Percentiles rank a stretch among this genome's conserved stretches.
These are phyloP conservation scores for Esox lucius DNA, from an alignment of 2,797 vertebrate species.

Conservation along the genomic window DNA sequence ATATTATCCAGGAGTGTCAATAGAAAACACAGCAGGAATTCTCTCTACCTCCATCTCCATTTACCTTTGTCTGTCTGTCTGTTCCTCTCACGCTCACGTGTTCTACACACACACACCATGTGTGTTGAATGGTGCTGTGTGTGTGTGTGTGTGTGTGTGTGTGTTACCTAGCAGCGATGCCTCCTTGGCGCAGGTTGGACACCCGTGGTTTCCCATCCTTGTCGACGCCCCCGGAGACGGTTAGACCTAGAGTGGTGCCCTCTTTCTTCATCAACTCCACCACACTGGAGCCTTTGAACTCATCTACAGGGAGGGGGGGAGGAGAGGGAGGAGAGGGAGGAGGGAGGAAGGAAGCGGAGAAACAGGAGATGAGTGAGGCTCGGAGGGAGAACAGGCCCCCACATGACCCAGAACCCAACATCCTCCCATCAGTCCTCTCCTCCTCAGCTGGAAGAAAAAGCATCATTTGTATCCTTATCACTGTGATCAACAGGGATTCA, in stretches of 20 bases:
- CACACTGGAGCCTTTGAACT: slow-evolving; percentile 93
- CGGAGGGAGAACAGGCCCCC: slow-evolving; percentile 33
- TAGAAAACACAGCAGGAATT: too few relatives aligned
- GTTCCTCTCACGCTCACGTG: too few relatives aligned
- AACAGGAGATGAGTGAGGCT: slow-evolving; percentile 27
- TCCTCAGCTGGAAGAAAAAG: too few relatives aligned
- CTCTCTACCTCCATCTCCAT: too few relatives aligned
- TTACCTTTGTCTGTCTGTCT: not conserved
- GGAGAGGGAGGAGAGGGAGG: slow-evolving; percentile 1
- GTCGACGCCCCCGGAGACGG: slow-evolving; percentile 94
- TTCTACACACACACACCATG: too few relatives aligned
- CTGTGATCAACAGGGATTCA: too few relatives aligned
- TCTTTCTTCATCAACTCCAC: slow-evolving; percentile 99
- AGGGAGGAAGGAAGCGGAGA: slow-evolving; percentile 28
- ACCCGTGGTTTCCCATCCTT: slow-evolving; percentile 97
- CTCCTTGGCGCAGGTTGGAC: slow-evolving; percentile 96
- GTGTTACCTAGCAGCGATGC: slow-evolving; percentile 92
- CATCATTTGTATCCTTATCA: too few relatives aligned
- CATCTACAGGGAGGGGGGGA: slow-evolving; percentile 73
- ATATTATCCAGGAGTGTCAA: too few relatives aligned
- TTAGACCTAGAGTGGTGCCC: slow-evolving; percentile 94
- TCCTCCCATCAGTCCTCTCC: not conserved
- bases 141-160: slow-evolving; percentile 4
- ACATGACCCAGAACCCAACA: not conserved
- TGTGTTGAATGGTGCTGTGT: too few relatives aligned